Evolutionary conservation across 2,113 vertebrate species (phyloP).

Genomic region (Artemisiospiza belli): DNA sequence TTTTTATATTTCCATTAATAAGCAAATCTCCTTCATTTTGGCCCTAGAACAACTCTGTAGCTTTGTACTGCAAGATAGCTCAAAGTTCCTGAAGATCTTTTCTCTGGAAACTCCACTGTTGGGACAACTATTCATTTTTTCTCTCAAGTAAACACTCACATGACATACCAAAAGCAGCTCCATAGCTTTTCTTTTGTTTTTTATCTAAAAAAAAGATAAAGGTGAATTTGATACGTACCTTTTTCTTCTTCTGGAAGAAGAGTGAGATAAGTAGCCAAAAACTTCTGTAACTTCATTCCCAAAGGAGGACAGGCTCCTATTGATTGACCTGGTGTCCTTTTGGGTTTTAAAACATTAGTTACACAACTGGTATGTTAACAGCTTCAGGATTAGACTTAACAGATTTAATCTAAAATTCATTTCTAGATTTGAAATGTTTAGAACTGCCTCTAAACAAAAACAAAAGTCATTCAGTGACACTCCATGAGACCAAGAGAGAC

Average conservation of each 20-base stretch:
- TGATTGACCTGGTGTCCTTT: conserved; percentile 79
- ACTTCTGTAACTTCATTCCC: conserved; percentile 83
- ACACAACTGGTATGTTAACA: neutral
- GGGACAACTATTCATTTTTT: neutral
- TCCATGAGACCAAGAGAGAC: neutral
- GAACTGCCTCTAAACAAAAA: neutral
- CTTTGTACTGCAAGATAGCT: neutral
- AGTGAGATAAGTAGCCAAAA: conserved; percentile 81
- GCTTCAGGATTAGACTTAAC: neutral
- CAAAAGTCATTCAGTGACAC: neutral
- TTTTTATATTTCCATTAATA: neutral
- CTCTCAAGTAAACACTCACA: neutral
- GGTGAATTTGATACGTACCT: conserved; percentile 72
- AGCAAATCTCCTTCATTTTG: neutral
- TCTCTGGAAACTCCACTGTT: neutral
- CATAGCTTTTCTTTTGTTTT: neutral
- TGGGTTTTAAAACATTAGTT: conserved; percentile 11
- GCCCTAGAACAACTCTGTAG: neutral
- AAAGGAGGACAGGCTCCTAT: conserved; percentile 86
- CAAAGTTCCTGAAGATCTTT: neutral
- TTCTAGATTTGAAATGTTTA: neutral
- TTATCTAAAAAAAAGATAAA: neutral
- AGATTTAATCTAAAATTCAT: neutral
- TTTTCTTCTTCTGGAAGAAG: conserved; percentile 82
- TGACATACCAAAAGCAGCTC: rapidly evolving